Evolutionary conservation across 2,113 vertebrate genomes (phyloP).

Genomic region (Dipodomys merriami): DNA sequence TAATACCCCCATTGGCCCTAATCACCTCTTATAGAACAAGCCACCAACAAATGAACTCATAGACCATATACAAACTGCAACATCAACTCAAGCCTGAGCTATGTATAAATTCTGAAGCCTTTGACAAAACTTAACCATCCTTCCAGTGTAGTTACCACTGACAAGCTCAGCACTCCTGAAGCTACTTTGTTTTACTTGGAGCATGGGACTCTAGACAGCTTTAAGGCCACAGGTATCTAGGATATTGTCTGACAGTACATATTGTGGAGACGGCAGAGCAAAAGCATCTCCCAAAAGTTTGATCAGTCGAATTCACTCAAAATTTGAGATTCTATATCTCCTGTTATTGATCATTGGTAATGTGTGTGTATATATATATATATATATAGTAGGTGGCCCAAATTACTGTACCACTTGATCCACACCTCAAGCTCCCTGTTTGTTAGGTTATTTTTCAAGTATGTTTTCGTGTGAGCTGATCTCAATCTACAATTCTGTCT

Average conservation of each 20-base stretch:
- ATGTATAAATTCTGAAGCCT: background rate
- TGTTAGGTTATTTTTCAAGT: too few species aligned
- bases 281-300: too few species aligned
- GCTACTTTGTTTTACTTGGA: background rate
- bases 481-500: too few species aligned
- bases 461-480: too few species aligned
- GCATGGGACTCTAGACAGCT: background rate
- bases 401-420: too few species aligned
- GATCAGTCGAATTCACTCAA: too few species aligned
- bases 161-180: background rate
- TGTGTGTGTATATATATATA: too few species aligned
- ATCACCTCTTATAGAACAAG: background rate
- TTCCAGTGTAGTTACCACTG: background rate
- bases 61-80: background rate
- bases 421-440: too few species aligned
- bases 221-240: background rate
- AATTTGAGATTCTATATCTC: too few species aligned
- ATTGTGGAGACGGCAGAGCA: too few species aligned
- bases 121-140: background rate
- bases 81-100: background rate
- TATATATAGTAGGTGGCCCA: background rate
- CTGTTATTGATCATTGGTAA: too few species aligned
- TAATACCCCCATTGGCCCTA: background rate
- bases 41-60: background rate
- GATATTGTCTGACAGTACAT: background rate